Percentiles rank a stretch among this genome's conserved stretches.
phyloP scores from a whole-genome alignment of 1,140 invertebrate species.

The Pogonus chalceus region DNA sequence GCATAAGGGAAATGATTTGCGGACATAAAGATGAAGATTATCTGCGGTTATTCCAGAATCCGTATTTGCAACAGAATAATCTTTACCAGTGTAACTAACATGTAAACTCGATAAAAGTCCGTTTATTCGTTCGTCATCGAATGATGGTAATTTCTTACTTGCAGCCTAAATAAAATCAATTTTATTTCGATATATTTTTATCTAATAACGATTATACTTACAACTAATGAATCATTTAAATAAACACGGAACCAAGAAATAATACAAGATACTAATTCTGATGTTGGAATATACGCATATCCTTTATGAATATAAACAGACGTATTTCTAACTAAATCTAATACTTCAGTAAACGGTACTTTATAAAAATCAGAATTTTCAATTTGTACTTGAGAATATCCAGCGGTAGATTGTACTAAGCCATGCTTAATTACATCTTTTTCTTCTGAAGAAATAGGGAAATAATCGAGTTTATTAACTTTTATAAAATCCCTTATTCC shows the following conservation, averaged over 20 bases:
- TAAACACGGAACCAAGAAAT: constrained; percentile 63
- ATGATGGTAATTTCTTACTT: constrained; percentile 47
- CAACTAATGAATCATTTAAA: constrained; percentile 63
- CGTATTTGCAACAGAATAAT: constrained; percentile 43
- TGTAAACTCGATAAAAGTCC: constrained; percentile 66
- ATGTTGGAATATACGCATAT: constrained; percentile 79
- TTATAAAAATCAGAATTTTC: constrained; percentile 63
- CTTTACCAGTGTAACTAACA: constrained; percentile 68
- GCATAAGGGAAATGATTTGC: constrained; percentile 84
- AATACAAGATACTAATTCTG: constrained; percentile 76
- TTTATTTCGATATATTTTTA: neutral
- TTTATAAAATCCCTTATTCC: constrained; percentile 62
- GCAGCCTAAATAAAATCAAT: constrained; percentile 27
- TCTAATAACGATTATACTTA: constrained; percentile 34
- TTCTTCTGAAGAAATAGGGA: constrained; percentile 54
- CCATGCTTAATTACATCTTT: constrained; percentile 48
- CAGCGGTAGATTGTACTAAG: constrained; percentile 46
- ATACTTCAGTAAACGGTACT: constrained; percentile 78
- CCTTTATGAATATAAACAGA: constrained; percentile 75
- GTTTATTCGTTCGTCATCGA: constrained; percentile 74
- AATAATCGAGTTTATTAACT: constrained; percentile 61
- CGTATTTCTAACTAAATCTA: constrained; percentile 71
- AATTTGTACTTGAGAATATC: constrained; percentile 43
- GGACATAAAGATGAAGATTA: constrained; percentile 59
- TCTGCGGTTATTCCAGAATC: constrained; percentile 31